A percentile compares a stretch with the other conserved stretches of the same genome.
phyloP scores from a whole-genome alignment of 2,797 vertebrate species.

The Gymnocypris eckloni region DNA sequence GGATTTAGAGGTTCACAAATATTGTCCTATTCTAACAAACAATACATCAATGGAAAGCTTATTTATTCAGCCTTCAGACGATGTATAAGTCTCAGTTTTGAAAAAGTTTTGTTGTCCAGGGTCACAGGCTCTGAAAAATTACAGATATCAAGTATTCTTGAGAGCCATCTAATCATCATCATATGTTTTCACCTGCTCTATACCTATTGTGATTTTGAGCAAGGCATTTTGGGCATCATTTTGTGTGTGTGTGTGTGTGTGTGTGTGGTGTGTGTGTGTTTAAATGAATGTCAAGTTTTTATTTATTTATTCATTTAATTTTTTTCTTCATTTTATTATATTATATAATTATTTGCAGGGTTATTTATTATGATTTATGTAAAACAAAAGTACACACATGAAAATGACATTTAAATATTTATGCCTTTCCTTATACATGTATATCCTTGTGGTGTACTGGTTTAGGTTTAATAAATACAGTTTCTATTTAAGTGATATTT shows the following conservation, averaged over 20 bases:
- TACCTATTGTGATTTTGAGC: background rate
- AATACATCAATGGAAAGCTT: too few species aligned
- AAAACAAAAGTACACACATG: background rate
- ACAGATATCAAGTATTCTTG: background rate
- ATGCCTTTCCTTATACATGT: background rate
- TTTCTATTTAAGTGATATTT: background rate
- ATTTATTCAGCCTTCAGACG: too few species aligned
- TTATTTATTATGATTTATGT: background rate
- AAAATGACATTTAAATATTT: background rate
- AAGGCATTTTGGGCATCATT: background rate
- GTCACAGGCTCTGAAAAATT: background rate
- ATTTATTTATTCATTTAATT: background rate
- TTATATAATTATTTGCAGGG: background rate
- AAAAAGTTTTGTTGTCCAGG: too few species aligned
- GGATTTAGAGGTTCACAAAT: too few species aligned
- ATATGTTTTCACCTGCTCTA: background rate
- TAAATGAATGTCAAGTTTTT: background rate
- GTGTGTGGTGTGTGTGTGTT: background rate
- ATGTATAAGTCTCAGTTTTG: too few species aligned
- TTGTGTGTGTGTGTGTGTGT: background rate
- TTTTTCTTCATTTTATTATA: background rate
- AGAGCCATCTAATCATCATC: background rate
- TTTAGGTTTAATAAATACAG: background rate
- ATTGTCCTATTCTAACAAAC: too few species aligned
- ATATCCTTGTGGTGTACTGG: background rate